Evolutionary conservation across 1,140 invertebrate genomes (phyloP), one percentile per base, ranked within the genome.

Genomic region (Neodiprion fabricii): DNA sequence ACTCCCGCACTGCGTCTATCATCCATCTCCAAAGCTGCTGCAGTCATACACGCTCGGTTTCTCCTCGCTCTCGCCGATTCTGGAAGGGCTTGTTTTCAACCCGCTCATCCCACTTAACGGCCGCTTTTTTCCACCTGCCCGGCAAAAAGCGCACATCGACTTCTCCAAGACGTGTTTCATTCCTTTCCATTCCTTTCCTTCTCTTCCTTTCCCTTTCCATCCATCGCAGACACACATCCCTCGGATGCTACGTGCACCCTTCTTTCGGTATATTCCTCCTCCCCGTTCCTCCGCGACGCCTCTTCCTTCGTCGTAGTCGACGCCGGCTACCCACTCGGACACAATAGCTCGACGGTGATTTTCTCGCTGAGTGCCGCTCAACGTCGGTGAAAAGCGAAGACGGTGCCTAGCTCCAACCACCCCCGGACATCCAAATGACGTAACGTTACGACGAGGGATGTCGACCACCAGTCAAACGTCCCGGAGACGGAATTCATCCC

Each of bases 331-430:
- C n/a, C n/a, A 61, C 28, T 61, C 53, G 73, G 53, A 78, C 78
- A 79, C 80, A 80, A 80, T 80, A 48, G 75, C 69, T 74, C 71
- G 71, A 66, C 73, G 72, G 77, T 75, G 78, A 78, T 80, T 78
- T 78, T 66, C 75, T 67, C 70, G 74, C 72, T 75, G 74, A 79
- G 79, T 79, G 76, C 76, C 72, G 80, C 74, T 78, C 78, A 74
- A 75, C 77, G 79, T 40, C 28, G 28, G 2, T 40, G 28, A 40
- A 40, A 40, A 40, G 28, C 28, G 28, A 40, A 40, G 28, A 40
- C 28, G 28, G 1, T 40, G 28, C 28, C 28, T 40, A 40, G 28
- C 5, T 5, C 28, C 28, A 40, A 40, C 28, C 28, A 40, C 28
- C 28, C 28, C 28, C 28, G 28, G 28, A 40, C 28, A 40, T 5